These are phyloP conservation scores for Glomeris marginata DNA, from an alignment of 2,888 invertebrate genomes.

Conservation along the genomic window DNA sequence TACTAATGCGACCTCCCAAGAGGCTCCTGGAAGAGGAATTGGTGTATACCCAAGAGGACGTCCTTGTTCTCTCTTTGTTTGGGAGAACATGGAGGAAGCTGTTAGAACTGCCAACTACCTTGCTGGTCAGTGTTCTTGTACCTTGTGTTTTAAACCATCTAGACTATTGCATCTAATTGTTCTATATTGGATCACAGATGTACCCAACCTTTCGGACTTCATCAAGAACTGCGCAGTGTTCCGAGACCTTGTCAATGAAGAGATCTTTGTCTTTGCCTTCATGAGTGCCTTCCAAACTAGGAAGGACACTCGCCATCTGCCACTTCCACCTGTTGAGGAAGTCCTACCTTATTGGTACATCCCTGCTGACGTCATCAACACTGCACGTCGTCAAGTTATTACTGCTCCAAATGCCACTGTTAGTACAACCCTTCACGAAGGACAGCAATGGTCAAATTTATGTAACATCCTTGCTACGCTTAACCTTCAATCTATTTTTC, in stretches of 20 bases:
- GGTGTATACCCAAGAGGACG: constrained; percentile 7
- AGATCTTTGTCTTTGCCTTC: constrained; percentile 61
- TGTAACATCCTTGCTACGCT: background rate
- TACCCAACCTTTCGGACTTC: background rate
- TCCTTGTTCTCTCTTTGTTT: constrained; percentile 10
- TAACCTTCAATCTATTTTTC: background rate
- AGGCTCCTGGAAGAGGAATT: background rate
- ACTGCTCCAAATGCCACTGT: constrained; percentile 1
- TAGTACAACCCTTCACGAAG: too few relatives aligned
- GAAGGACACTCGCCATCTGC: constrained; percentile 49
- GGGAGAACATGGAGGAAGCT: constrained; percentile 11
- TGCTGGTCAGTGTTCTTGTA: too few relatives aligned
- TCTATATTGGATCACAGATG: too few relatives aligned
- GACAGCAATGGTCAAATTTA: too few relatives aligned
- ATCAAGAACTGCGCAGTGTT: constrained; percentile 33
- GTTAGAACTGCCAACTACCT: background rate
- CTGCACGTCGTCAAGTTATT: constrained; percentile 47
- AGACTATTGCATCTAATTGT: too few relatives aligned
- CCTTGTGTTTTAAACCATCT: too few relatives aligned
- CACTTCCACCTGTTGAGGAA: constrained; percentile 57
- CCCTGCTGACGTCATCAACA: constrained; percentile 52
- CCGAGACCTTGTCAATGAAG: constrained; percentile 59
- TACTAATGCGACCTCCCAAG: background rate
- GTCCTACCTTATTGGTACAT: constrained; percentile 69
- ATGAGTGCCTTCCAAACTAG: constrained; percentile 62